Percentiles rank a stretch among this genome's conserved stretches.
These are phyloP conservation scores for Xyrichtys novacula DNA, from an alignment of 2,797 vertebrate genomes.

Conservation along the genomic window DNA sequence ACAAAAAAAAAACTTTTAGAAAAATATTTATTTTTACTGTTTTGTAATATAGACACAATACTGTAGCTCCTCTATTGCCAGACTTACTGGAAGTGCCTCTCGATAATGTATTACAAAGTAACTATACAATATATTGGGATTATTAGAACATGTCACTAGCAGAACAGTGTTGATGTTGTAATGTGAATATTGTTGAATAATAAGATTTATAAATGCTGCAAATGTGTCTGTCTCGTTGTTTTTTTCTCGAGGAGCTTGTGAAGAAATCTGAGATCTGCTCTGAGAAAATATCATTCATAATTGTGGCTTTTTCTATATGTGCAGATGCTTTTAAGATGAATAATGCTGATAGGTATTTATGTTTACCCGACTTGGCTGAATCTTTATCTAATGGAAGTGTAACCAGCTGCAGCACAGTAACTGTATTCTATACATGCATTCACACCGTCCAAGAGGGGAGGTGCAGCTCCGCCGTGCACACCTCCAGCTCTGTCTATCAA, in stretches of 20 bases:
- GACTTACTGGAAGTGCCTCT: constrained; percentile 99
- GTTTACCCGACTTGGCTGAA: constrained; percentile 2
- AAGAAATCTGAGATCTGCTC: too few species aligned
- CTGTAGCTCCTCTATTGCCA: constrained; percentile 95
- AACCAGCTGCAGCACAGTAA: not conserved
- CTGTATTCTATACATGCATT: not conserved
- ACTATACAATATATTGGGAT: constrained; percentile 92
- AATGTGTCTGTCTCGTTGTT: constrained; percentile 75
- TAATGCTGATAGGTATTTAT: constrained; percentile 5
- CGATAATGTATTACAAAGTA: constrained; percentile 94
- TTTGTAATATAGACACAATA: constrained; percentile 98
- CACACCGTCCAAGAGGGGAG: not conserved
- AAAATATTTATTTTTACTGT: constrained; percentile 99
- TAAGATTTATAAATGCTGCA: constrained; percentile 91
- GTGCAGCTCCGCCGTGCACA: not conserved
- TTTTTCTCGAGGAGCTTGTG: not conserved
- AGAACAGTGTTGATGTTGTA: constrained; percentile 94
- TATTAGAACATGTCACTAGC: constrained; percentile 94
- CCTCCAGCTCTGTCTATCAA: too few species aligned
- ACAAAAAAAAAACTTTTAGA: constrained; percentile 89
- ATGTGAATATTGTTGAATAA: constrained; percentile 94
- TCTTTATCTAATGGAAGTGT: constrained; percentile 2
- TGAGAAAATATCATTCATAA: too few species aligned
- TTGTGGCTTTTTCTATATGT: too few species aligned
- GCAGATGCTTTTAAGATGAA: constrained; percentile 7